These are phyloP conservation scores for Oligia fasciuncula DNA, from an alignment of 2,888 invertebrate species.

Conservation along the genomic window DNA sequence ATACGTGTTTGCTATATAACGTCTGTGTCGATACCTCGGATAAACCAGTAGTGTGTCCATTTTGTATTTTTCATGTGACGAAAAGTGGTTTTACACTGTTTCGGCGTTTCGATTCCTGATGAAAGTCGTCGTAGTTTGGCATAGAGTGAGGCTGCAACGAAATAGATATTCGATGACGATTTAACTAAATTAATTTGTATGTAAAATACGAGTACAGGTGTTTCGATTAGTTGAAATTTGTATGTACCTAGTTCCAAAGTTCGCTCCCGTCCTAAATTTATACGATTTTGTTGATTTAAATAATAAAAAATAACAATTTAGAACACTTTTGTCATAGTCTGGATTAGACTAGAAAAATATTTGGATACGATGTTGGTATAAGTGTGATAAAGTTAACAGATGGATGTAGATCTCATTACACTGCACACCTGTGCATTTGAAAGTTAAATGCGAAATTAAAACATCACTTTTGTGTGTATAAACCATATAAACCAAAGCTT, in stretches of 20 bases:
- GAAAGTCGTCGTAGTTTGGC: slow-evolving; percentile 36
- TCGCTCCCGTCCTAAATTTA: slow-evolving; percentile 87
- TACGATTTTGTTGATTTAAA: slow-evolving; percentile 77
- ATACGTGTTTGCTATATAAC: slow-evolving; percentile 55
- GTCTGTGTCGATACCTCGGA: slow-evolving; percentile 56
- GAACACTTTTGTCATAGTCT: slow-evolving; percentile 57
- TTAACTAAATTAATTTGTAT: slow-evolving; percentile 72
- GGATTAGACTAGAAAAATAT: slow-evolving; percentile 55
- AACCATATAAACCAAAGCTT: slow-evolving; percentile 30
- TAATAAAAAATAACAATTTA: slow-evolving; percentile 40
- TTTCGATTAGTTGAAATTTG: slow-evolving; percentile 73
- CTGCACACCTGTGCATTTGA: slow-evolving; percentile 1
- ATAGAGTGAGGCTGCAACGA: slow-evolving; percentile 77
- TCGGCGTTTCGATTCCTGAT: slow-evolving; percentile 51
- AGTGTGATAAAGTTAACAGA: slow-evolving; percentile 17
- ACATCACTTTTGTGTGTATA: slow-evolving; percentile 16
- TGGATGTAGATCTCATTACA: slow-evolving; percentile 26
- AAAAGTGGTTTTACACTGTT: slow-evolving; percentile 67
- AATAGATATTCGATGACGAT: slow-evolving; percentile 74
- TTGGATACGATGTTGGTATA: slow-evolving; percentile 53
- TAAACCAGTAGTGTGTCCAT: slow-evolving; percentile 57
- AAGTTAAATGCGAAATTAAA: slow-evolving; percentile 20
- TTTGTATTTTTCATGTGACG: slow-evolving; percentile 60
- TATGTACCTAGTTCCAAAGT: slow-evolving; percentile 74
- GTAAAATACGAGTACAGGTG: slow-evolving; percentile 73